These are phyloP conservation scores for Monopterus albus DNA, from an alignment of 2,113 vertebrate genomes.

Conservation along the genomic window DNA sequence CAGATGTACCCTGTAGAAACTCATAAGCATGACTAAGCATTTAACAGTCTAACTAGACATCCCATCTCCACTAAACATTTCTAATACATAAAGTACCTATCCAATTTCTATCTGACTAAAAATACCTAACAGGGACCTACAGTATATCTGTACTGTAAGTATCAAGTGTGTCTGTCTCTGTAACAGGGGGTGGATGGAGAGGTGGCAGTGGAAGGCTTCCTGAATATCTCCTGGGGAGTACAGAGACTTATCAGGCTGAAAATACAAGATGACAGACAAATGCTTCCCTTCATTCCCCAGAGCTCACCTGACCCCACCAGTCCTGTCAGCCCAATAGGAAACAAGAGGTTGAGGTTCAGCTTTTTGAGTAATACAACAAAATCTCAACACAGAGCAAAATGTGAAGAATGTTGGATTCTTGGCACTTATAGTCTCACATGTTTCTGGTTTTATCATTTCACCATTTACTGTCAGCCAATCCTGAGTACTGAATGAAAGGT, in stretches of 20 bases:
- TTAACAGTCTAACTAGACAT: too few species aligned
- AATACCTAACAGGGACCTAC: too few species aligned
- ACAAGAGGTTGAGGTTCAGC: slow-evolving; percentile 82
- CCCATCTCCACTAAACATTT: too few species aligned
- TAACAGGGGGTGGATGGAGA: slow-evolving; percentile 64
- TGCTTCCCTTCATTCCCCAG: slow-evolving; percentile 69
- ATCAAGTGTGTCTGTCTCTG: slow-evolving; percentile 27
- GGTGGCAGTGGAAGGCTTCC: slow-evolving; percentile 86
- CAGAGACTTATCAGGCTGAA: slow-evolving; percentile 88
- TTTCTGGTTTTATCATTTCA: neutral
- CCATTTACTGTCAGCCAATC: neutral
- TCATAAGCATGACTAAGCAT: too few species aligned
- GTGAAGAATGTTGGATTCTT: neutral
- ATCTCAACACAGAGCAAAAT: neutral
- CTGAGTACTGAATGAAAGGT: too few species aligned
- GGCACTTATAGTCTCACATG: neutral
- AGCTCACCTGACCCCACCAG: slow-evolving; percentile 73
- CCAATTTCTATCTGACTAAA: too few species aligned
- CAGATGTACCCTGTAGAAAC: too few species aligned
- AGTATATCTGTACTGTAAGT: neutral
- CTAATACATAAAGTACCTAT: too few species aligned
- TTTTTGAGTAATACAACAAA: neutral
- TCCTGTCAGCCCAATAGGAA: slow-evolving; percentile 75
- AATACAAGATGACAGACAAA: slow-evolving; percentile 92
- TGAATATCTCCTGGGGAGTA: slow-evolving; percentile 93